Evolutionary conservation across 1,140 invertebrate genomes (phyloP), one percentile per base, ranked within the genome.

Genomic region (Marisa cornuarietis): DNA sequence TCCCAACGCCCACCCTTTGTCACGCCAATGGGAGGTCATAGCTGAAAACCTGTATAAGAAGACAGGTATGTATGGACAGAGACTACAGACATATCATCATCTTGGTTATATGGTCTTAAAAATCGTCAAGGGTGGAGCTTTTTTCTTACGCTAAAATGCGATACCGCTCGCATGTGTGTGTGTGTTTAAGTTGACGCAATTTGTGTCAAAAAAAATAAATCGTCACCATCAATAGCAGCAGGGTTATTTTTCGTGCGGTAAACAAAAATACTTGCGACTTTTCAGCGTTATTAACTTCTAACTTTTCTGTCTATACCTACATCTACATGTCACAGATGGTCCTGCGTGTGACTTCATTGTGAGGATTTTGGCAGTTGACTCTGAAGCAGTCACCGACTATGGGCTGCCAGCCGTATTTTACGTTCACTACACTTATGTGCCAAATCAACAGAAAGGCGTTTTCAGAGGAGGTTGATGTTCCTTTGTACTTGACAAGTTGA

Each of bases 1-100:
- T 3, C 58, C 65, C 14, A 84, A 85, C 76, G 85, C 85, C 22
- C 80, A 88, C 62, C 85, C 87, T 4, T 82, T 85, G 76, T 86
- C 83, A 9, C 83, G 81, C 16, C 42, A 78, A 16, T 88, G 88
- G 88, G 66, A 74, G 4, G 81, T 81, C 16, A 61, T 73, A 31
- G 49, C 85, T 8, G 68, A 76, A 4, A 71, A 66, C 20, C 76
- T 87, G n/a, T 87, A 83, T 66, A 81, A 81, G 71, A 83, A 79
- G 20, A 81, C 66, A 76, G 80, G 79, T 84, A 62, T 61, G 51
- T 76, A 6, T 42, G 31, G 10, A 13, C 20, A 49, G 18, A 31
- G 22, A 31, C 26, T 49, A n/a, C 18, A 54, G 24, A 26, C 16
- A 26, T 1, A 1, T 22, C 68, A 24, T 71, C 49, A 2, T 14